Evolutionary conservation across 1,140 invertebrate genomes (phyloP).

Genomic region (Drosophila kohkoa): DNA sequence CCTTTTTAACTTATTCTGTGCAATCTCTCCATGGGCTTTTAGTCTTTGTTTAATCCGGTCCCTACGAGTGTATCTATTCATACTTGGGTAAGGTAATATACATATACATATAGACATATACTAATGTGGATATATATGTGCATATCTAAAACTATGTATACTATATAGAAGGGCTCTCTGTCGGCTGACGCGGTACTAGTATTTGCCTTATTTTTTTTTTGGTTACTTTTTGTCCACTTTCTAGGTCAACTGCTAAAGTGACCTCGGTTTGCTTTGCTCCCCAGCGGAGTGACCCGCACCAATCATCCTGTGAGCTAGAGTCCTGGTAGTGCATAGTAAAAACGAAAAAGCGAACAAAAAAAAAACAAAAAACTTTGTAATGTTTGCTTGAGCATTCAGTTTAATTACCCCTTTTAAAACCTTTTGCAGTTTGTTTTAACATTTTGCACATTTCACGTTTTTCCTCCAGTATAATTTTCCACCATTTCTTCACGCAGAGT

Average conservation of each 20-base stretch:
- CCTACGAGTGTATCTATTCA: neutral
- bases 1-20: constrained; percentile 16
- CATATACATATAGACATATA: constrained; percentile 27
- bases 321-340: neutral
- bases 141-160: neutral
- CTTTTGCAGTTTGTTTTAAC: constrained; percentile 55
- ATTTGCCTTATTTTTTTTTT: constrained; percentile 27
- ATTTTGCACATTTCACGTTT: constrained; percentile 42
- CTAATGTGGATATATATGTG: constrained; percentile 1
- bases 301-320: constrained; percentile 9
- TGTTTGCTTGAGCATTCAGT: constrained; percentile 65
- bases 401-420: constrained; percentile 61
- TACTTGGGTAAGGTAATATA: neutral
- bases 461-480: neutral
- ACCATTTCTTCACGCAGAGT: neutral
- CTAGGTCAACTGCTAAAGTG: constrained; percentile 58
- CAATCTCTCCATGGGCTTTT: constrained; percentile 25
- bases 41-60: constrained; percentile 66
- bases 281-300: neutral
- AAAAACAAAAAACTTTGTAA: constrained; percentile 22
- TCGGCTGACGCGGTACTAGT: neutral
- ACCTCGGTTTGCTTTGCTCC: constrained; percentile 5
- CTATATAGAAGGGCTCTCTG: neutral
- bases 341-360: too few relatives aligned
- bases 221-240: constrained; percentile 46